A percentile compares a stretch with the other conserved stretches of the same genome.
Conservation (phyloP, 1,140 invertebrate species). For the Steinernema khuongi region DNA sequence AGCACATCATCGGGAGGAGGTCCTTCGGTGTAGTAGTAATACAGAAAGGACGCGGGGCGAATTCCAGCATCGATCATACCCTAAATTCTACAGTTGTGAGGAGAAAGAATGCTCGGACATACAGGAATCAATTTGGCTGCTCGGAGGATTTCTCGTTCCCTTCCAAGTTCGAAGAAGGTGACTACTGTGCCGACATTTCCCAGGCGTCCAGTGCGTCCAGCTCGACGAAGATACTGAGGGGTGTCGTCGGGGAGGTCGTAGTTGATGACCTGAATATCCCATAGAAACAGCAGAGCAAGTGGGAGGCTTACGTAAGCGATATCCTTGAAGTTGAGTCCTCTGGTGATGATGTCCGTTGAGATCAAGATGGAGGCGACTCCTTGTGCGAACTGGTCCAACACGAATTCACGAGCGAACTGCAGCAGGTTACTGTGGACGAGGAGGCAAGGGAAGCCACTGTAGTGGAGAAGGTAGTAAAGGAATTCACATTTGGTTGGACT, state of each 20-base stretch:
- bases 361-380: neutral
- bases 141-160: neutral
- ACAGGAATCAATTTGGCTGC: neutral
- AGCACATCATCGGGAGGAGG: neutral
- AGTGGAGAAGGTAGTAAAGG: neutral
- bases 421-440: neutral
- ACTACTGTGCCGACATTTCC: neutral
- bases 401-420: neutral
- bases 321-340: neutral
- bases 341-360: neutral
- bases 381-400: neutral
- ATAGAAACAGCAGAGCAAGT: neutral
- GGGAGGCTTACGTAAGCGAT: neutral
- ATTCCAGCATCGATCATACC: neutral
- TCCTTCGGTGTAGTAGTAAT: neutral
- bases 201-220: neutral
- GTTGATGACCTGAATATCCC: neutral
- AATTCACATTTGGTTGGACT: neutral
- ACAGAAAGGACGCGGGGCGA: neutral
- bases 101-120: neutral
- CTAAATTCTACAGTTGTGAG: neutral
- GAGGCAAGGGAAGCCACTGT: neutral
- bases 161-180: neutral
- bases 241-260: neutral
- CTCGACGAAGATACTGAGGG: neutral